Evolutionary conservation across 2,888 invertebrate species (phyloP).

Genomic region (Patella caerulea): DNA sequence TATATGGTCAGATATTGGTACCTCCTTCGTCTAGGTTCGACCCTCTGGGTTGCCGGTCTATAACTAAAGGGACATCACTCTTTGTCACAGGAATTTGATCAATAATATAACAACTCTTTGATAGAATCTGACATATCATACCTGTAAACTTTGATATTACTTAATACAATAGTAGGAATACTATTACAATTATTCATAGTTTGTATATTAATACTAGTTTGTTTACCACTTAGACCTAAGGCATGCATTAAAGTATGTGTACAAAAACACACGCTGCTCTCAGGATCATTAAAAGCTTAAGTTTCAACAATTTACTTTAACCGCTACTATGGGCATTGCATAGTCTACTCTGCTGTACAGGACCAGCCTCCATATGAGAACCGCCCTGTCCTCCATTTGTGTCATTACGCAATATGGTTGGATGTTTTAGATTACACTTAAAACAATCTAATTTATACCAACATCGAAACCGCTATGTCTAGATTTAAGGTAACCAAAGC

Average conservation of each 20-base stretch:
- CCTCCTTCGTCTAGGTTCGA: no score
- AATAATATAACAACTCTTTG: not conserved
- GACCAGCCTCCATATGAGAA: not conserved
- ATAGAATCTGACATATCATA: not conserved
- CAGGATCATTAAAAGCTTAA: constrained; percentile 24
- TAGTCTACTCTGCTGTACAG: not conserved
- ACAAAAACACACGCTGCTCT: constrained; percentile 22
- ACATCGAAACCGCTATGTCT: no score
- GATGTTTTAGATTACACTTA: no score
- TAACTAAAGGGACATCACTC: not conserved
- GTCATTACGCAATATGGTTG: no score
- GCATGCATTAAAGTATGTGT: not conserved
- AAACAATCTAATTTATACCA: no score
- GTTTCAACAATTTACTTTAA: constrained; percentile 15
- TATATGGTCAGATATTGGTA: no score
- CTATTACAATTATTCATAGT: constrained; percentile 15
- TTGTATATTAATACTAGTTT: constrained; percentile 12
- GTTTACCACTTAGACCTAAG: constrained; percentile 11
- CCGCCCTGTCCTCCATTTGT: not conserved
- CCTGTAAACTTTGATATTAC: not conserved
- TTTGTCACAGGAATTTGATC: not conserved
- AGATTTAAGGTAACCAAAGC: no score
- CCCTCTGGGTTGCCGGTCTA: no score
- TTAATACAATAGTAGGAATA: not conserved
- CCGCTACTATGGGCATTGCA: constrained; percentile 24